These are phyloP conservation scores for Myrmecobius fasciatus DNA, from an alignment of 2,113 vertebrate species.

Conservation along the genomic window DNA sequence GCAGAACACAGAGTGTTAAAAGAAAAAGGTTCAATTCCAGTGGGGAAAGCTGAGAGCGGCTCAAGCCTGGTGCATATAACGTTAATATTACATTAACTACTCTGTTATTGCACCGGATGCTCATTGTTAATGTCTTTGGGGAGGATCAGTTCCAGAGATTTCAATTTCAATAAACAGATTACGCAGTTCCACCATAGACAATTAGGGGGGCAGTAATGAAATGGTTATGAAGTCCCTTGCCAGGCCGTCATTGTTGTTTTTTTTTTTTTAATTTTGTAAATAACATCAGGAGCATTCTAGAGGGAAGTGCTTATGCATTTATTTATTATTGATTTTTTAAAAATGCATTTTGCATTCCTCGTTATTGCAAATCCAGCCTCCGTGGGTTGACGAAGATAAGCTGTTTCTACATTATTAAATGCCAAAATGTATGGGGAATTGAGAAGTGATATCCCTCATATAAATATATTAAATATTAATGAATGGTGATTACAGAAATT, in stretches of 20 bases:
- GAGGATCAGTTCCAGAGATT: slow-evolving; percentile 91
- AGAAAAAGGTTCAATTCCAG: slow-evolving; percentile 82
- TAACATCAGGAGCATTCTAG: slow-evolving; percentile 91
- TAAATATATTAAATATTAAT: slow-evolving; percentile 89
- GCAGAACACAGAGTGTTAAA: slow-evolving; percentile 84
- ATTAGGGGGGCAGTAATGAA: slow-evolving; percentile 93
- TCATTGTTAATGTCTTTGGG: slow-evolving; percentile 88
- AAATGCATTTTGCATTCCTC: slow-evolving; percentile 91
- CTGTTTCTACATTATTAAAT: slow-evolving; percentile 86
- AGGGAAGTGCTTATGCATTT: slow-evolving; percentile 93
- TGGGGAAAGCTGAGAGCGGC: slow-evolving; percentile 78
- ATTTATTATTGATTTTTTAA: slow-evolving; percentile 95
- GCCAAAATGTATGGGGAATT: slow-evolving; percentile 81
- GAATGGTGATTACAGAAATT: slow-evolving; percentile 83
- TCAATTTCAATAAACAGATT: slow-evolving; percentile 95
- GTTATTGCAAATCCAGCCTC: slow-evolving; percentile 91
- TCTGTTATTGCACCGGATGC: slow-evolving; percentile 86
- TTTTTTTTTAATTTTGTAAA: slow-evolving; percentile 95
- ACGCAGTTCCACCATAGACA: slow-evolving; percentile 86
- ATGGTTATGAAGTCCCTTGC: slow-evolving; percentile 91
- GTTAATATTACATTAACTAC: slow-evolving; percentile 88
- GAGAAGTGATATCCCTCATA: slow-evolving; percentile 80
- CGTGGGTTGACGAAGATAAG: slow-evolving; percentile 83
- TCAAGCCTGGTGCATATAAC: slow-evolving; percentile 87
- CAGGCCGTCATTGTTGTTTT: slow-evolving; percentile 82